phyloP scores from a whole-genome alignment of 2,888 invertebrate genomes.

The Xanthorhoe designata region DNA sequence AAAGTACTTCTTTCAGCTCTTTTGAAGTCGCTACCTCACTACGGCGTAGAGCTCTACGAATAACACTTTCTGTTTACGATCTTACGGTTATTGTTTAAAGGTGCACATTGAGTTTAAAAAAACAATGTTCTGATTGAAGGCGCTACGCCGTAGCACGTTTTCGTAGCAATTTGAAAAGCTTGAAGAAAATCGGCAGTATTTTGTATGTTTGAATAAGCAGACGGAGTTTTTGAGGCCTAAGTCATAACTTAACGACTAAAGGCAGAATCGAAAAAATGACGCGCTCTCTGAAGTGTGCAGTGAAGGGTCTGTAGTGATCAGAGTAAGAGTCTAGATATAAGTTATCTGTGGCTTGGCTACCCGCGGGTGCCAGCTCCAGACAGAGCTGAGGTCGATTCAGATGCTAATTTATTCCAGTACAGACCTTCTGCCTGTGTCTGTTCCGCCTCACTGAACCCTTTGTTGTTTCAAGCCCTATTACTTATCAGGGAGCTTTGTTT shows the following conservation, averaged over 20 bases:
- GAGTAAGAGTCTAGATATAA: slow-evolving; percentile 6
- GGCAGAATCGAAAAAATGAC: too few relatives aligned
- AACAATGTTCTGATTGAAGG: not conserved
- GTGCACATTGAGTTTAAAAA: not conserved
- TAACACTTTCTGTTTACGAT: not conserved
- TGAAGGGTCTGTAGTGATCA: not conserved
- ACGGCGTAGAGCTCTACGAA: not conserved
- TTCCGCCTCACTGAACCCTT: slow-evolving; percentile 48
- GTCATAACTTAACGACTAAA: too few relatives aligned
- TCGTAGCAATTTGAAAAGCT: slow-evolving; percentile 7
- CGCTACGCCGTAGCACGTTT: slow-evolving; percentile 7
- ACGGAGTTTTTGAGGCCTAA: too few relatives aligned
- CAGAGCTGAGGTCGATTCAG: slow-evolving; percentile 38
- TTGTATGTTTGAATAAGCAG: too few relatives aligned
- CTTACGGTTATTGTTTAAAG: not conserved
- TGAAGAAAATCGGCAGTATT: not conserved
- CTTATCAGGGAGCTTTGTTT: slow-evolving; percentile 39
- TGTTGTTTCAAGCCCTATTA: slow-evolving; percentile 46
- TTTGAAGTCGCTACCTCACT: slow-evolving; percentile 8
- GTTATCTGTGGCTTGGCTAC: slow-evolving; percentile 25
- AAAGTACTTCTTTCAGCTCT: not conserved
- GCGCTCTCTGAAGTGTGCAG: too few relatives aligned
- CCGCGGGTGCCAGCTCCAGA: slow-evolving; percentile 34
- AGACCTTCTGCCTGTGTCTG: slow-evolving; percentile 42
- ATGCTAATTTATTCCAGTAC: slow-evolving; percentile 47